phyloP scores from a whole-genome alignment of 2,113 vertebrate genomes.

The Nothocercus julius region DNA sequence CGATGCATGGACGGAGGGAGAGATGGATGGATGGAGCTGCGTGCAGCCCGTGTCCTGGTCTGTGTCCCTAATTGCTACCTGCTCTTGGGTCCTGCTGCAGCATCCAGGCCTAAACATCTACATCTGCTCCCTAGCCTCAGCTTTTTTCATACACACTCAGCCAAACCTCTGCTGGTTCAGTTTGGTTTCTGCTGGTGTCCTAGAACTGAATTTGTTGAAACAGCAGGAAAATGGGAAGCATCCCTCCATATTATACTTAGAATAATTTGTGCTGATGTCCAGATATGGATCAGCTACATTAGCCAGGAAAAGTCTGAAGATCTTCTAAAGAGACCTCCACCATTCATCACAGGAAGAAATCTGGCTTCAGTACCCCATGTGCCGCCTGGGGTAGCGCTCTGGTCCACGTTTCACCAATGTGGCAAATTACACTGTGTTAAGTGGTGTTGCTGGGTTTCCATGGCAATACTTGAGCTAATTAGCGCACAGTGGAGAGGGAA shows the following conservation, averaged over 20 bases:
- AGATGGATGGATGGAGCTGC: too few species aligned
- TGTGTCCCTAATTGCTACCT: background rate
- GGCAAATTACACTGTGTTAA: background rate
- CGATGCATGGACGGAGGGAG: background rate
- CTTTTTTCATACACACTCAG: background rate
- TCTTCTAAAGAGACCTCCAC: background rate
- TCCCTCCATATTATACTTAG: background rate
- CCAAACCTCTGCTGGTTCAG: background rate
- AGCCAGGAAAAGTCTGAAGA: too few species aligned
- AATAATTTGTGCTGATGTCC: background rate
- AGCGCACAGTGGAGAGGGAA: background rate
- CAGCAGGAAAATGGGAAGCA: background rate
- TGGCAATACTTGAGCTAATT: conserved; percentile 26
- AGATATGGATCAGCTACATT: background rate
- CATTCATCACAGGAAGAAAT: background rate
- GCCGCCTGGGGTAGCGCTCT: background rate
- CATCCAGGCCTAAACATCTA: background rate
- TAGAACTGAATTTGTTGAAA: background rate
- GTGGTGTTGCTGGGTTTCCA: conserved; percentile 20
- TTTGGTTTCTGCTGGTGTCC: background rate
- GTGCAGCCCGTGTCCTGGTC: background rate
- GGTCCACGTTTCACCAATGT: background rate
- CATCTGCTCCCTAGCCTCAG: background rate
- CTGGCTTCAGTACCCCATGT: background rate
- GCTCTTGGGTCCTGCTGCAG: background rate